Conservation (phyloP, 2,888 invertebrate genomes). For the Diadegma fenestrale region DNA sequence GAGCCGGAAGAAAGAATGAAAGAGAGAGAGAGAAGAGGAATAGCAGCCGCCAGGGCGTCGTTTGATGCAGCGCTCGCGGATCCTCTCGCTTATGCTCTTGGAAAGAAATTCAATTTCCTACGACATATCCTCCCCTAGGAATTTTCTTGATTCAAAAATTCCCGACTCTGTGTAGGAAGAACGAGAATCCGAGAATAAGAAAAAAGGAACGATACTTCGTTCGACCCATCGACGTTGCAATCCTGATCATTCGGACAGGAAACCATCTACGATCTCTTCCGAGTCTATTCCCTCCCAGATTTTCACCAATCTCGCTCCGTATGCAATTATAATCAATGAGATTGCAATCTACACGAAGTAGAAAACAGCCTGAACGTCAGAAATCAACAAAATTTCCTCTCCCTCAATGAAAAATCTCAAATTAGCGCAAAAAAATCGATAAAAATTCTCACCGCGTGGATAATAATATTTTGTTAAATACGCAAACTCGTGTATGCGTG, state of each 20-base stretch:
- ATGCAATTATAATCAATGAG: background rate
- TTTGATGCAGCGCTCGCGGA: conserved; percentile 62
- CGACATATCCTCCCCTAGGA: conserved; percentile 67
- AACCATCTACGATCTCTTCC: conserved; percentile 5
- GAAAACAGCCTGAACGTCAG: too few species aligned
- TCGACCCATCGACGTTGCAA: conserved; percentile 18
- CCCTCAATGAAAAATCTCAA: background rate
- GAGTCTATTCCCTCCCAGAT: background rate
- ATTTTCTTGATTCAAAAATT: conserved; percentile 69
- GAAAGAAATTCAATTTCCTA: conserved; percentile 69
- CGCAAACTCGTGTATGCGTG: background rate
- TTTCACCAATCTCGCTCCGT: background rate
- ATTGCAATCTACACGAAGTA: background rate
- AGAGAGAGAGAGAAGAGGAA: conserved; percentile 25
- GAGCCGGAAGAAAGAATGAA: conserved; percentile 7
- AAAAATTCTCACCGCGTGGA: background rate
- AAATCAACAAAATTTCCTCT: too few species aligned
- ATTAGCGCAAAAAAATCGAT: background rate
- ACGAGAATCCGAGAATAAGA: conserved; percentile 16
- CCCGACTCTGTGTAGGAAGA: conserved; percentile 45
- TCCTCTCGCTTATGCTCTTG: conserved; percentile 67
- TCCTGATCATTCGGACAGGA: conserved; percentile 8
- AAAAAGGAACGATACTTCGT: conserved; percentile 9
- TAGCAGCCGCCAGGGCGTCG: conserved; percentile 58
- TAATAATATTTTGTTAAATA: background rate